Percentiles rank a stretch among this genome's conserved stretches.
phyloP scores from a whole-genome alignment of 37 sponge, comb jelly and placozoan genomes.

The Haliclona indistincta region DNA sequence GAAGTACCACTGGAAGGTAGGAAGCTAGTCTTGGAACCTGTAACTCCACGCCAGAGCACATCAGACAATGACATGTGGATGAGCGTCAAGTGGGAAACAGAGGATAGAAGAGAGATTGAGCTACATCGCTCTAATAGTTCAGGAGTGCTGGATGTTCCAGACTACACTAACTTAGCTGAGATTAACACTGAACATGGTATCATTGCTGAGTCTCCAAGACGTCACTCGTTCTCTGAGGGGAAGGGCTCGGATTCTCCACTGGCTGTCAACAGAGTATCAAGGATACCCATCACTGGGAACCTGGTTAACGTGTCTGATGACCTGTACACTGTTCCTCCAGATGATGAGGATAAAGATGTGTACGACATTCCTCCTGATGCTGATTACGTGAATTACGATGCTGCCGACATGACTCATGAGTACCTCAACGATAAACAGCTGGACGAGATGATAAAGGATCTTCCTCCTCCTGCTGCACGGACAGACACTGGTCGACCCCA shows the following conservation, averaged over 20 bases:
- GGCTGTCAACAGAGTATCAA: conserved; percentile 7
- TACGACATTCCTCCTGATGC: not conserved
- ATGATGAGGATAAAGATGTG: not conserved
- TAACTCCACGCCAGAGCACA: conserved; percentile 7
- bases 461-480: not conserved
- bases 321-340: not conserved
- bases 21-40: conserved; percentile 14
- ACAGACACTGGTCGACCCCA: not conserved
- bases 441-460: conserved; percentile 5
- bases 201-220: conserved; percentile 13
- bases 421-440: conserved; percentile 54
- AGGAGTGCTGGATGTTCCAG: conserved; percentile 1
- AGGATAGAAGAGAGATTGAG: not conserved
- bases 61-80: conserved; percentile 60
- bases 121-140: not conserved
- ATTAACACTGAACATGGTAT: conserved; percentile 13
- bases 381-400: conserved; percentile 49
- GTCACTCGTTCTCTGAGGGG: conserved; percentile 59
- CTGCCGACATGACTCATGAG: conserved; percentile 32
- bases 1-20: not conserved
- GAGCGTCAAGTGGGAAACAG: conserved; percentile 26
- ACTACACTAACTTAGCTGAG: conserved; percentile 53
- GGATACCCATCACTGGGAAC: not conserved
- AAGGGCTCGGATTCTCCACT: not conserved
- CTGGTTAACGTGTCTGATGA: not conserved